Evolutionary conservation across 2,113 vertebrate species (phyloP).

Genomic region (Pseudolaguvia tuberculata): DNA sequence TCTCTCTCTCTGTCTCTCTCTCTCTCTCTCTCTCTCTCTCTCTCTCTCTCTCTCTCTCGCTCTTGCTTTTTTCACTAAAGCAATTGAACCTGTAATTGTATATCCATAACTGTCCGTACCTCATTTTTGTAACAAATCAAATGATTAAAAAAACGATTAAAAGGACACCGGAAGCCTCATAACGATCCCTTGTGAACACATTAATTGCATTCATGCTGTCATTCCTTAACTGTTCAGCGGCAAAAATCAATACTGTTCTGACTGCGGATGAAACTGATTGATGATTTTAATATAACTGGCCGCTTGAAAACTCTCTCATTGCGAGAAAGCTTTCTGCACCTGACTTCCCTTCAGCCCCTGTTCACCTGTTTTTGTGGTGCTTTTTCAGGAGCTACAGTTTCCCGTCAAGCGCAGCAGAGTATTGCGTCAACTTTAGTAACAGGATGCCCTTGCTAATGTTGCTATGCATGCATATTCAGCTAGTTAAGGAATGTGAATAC

Average conservation of each 20-base stretch:
- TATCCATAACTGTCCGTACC: neutral
- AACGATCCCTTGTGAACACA: slow-evolving; percentile 10
- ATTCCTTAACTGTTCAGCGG: neutral
- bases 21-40: neutral
- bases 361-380: neutral
- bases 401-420: slow-evolving; percentile 7
- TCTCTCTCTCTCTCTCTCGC: neutral
- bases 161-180: neutral
- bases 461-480: neutral
- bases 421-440: slow-evolving; percentile 17
- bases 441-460: slow-evolving; percentile 1
- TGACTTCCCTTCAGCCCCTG: slow-evolving; percentile 32
- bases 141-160: too few species aligned
- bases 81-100: neutral
- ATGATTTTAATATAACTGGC: slow-evolving; percentile 48
- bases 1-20: neutral
- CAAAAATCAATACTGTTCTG: slow-evolving; percentile 22
- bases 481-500: slow-evolving; percentile 5
- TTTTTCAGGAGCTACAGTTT: slow-evolving; percentile 3
- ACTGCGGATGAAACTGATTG: slow-evolving; percentile 30
- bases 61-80: slow-evolving; percentile 7
- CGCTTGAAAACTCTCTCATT: slow-evolving; percentile 33
- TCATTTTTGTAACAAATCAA: neutral
- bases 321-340: slow-evolving; percentile 32
- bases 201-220: neutral